Base-by-base conservation (phyloP, 2,113 vertebrate genomes). In the Campylomormyrus tamandua region DNA sequence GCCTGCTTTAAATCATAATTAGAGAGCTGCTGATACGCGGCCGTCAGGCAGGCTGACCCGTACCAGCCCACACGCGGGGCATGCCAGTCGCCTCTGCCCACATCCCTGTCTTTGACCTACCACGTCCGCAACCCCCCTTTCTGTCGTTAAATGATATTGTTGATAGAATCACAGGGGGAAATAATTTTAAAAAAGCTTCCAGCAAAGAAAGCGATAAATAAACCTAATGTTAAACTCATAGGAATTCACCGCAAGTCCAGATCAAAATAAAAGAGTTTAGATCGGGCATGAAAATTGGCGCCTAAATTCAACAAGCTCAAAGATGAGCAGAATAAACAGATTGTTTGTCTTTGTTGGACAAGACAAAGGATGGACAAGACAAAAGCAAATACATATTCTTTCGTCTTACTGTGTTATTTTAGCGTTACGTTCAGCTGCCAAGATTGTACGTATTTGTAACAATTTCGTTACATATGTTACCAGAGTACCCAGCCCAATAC, bases 1-100 rank as follows among this genome's bases (percentile, higher is more conserved):
- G 83, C 24, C 83, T 84, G 39, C 45, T 84, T 84, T 84, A 84
- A 84, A 84, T 84, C 83, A 84, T 84, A 84, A 84, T 46, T 45
- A 84, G 83, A 42, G 15, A 80, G 35, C 74, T 0, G 39, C 39
- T n/a, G 83, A 84, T 84, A 8, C 7, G 7, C 8, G 21, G 21
- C 8, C 45, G 42, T 46, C 4, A 7, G 2, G 17, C 8, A 3
- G 80, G 0, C 80, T 84, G 45, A 5, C 45, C 45, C 2, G 19
- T 19, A n/a, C 21, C 45, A 10, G 10, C 83, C 83, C 83, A 4
- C 42, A 48, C 24, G 21, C 13, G 6, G 21, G 80, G 17, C 77
- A 1, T 2, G 45, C 11, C 66, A 70, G 31, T 17, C 13, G 13
- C 31, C 31, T 24, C 70, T 74, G 70, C 70, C 31, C 70, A 6